A percentile compares a stretch with the other conserved stretches of the same genome.
phyloP scores from a whole-genome alignment of 2,113 vertebrate species.

The Hyla sarda region DNA sequence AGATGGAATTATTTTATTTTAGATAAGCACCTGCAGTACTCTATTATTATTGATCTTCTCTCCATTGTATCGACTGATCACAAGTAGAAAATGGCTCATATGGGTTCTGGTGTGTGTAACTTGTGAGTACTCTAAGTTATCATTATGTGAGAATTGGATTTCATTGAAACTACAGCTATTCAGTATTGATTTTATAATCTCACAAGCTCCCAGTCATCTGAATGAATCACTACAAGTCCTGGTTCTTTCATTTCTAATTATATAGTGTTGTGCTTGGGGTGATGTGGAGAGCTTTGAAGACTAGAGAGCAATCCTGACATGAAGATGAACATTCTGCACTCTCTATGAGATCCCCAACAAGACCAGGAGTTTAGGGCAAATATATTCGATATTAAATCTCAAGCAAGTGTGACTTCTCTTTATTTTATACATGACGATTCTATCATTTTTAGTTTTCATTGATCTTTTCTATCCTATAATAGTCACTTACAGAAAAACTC shows the following conservation, averaged over 20 bases:
- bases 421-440: not conserved
- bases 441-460: not conserved
- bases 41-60: not conserved
- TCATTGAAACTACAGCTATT: not conserved
- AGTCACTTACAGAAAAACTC: too few relatives aligned
- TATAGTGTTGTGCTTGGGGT: not conserved
- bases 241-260: not conserved
- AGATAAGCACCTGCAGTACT: not conserved
- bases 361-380: not conserved
- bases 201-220: not conserved
- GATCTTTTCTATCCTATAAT: too few relatives aligned
- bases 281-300: not conserved
- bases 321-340: not conserved
- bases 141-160: not conserved
- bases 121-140: not conserved
- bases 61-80: not conserved
- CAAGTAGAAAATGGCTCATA: not conserved
- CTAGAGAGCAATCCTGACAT: not conserved
- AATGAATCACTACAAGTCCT: not conserved
- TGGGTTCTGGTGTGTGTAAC: not conserved
- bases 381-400: not conserved
- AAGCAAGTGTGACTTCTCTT: not conserved
- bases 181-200: constrained; percentile 18
- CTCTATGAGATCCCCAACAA: not conserved
- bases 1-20: too few relatives aligned